These are phyloP conservation scores for Elysia crispata DNA, from an alignment of 2,888 invertebrate genomes.

Conservation along the genomic window DNA sequence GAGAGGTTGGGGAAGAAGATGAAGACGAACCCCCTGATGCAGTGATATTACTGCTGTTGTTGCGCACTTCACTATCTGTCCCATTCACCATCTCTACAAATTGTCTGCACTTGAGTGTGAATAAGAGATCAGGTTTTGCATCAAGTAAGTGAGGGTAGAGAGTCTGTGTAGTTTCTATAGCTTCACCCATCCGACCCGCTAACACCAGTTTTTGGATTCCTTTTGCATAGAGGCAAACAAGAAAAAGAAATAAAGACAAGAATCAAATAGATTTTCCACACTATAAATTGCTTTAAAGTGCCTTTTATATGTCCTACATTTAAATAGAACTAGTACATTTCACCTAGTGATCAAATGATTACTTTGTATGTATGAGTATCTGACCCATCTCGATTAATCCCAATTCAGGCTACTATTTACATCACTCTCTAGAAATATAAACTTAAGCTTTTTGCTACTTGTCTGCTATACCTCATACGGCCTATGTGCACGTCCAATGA, in stretches of 20 bases:
- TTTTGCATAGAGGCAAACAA: conserved; percentile 75
- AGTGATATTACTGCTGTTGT: conserved; percentile 78
- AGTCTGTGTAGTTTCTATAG: conserved; percentile 91
- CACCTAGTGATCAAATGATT: too few species aligned
- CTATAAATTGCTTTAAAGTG: background rate
- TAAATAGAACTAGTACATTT: too few species aligned
- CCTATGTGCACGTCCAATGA: too few species aligned
- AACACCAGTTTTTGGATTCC: conserved; percentile 95
- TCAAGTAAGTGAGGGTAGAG: conserved; percentile 96
- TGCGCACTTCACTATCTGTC: conserved; percentile 80
- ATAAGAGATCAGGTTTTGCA: conserved; percentile 91
- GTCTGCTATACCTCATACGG: too few species aligned
- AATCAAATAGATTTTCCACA: too few species aligned
- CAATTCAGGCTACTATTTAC: too few species aligned
- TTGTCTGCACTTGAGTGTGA: conserved; percentile 97
- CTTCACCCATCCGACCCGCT: conserved; percentile 95
- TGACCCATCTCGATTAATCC: too few species aligned
- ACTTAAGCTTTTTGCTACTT: too few species aligned
- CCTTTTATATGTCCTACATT: background rate
- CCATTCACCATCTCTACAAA: conserved; percentile 96
- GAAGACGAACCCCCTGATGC: conserved; percentile 69
- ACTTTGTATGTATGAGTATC: too few species aligned
- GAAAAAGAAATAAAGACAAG: background rate
- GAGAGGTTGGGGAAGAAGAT: conserved; percentile 68
- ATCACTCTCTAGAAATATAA: too few species aligned